phyloP scores from a whole-genome alignment of 2,113 vertebrate species.

The Cyprinodon brontotheroides region DNA sequence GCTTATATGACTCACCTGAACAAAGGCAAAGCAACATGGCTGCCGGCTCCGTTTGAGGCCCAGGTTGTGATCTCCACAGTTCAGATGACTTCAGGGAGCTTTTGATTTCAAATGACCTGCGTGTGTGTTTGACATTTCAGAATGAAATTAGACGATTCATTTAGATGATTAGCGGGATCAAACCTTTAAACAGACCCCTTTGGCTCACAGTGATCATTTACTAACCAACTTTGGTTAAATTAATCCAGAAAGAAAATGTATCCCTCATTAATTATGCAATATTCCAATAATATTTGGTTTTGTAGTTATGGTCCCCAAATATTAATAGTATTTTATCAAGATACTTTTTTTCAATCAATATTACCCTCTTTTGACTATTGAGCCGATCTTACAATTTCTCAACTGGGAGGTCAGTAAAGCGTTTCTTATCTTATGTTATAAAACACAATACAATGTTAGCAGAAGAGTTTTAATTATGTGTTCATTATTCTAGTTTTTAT shows the following conservation, averaged over 20 bases:
- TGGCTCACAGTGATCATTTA: slow-evolving; percentile 13
- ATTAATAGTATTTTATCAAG: too few species aligned
- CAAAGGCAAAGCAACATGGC: slow-evolving; percentile 8
- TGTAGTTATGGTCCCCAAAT: neutral
- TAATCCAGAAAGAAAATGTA: neutral
- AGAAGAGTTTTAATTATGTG: neutral
- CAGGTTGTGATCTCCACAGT: slow-evolving; percentile 14
- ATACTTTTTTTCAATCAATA: too few species aligned
- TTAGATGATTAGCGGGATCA: slow-evolving; percentile 55
- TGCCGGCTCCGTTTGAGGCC: slow-evolving; percentile 16
- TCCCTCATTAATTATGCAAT: neutral
- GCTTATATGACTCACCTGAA: slow-evolving; percentile 25
- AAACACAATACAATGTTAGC: neutral
- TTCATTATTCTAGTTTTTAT: neutral
- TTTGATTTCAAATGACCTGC: slow-evolving; percentile 40
- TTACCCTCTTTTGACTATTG: too few species aligned
- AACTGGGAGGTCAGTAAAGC: too few species aligned
- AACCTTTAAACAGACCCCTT: slow-evolving; percentile 49
- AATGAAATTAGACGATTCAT: slow-evolving; percentile 48
- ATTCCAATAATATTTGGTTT: neutral
- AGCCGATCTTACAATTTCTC: too few species aligned
- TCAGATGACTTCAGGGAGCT: slow-evolving; percentile 22
- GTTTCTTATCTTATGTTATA: too few species aligned
- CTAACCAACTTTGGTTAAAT: slow-evolving; percentile 8
- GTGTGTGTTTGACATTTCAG: slow-evolving; percentile 35